These are phyloP conservation scores for Scaptodrosophila latifasciaeformis DNA, from an alignment of 2,888 invertebrate genomes.

Conservation along the genomic window DNA sequence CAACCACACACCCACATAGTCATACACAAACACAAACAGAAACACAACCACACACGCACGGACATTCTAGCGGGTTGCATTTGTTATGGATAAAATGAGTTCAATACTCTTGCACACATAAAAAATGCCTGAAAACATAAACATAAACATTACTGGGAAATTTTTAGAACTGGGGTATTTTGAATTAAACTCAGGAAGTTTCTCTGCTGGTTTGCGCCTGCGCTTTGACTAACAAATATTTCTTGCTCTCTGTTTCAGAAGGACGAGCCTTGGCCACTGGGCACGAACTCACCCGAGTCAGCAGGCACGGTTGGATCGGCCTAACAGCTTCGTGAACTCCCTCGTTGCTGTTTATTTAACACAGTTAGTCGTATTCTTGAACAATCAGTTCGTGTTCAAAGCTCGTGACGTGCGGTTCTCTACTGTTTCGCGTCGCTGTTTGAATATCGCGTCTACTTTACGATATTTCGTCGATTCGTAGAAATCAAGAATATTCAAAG, in stretches of 20 bases:
- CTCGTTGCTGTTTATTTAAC: slow-evolving; percentile 58
- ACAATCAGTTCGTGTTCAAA: slow-evolving; percentile 58
- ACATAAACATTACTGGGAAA: slow-evolving; percentile 64
- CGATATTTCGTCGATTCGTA: no score
- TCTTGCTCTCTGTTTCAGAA: slow-evolving; percentile 16
- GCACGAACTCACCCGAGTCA: slow-evolving; percentile 10
- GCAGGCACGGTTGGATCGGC: slow-evolving; percentile 35
- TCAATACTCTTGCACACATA: slow-evolving; percentile 55
- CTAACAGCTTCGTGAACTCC: slow-evolving; percentile 18
- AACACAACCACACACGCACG: slow-evolving; percentile 20
- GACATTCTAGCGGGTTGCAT: slow-evolving; percentile 22
- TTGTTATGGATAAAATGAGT: slow-evolving; percentile 49
- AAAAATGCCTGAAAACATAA: no score
- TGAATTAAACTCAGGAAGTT: neutral
- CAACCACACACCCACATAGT: slow-evolving; percentile 16
- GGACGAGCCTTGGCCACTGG: no score
- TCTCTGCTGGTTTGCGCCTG: slow-evolving; percentile 30
- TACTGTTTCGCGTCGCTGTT: no score
- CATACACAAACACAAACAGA: slow-evolving; percentile 4
- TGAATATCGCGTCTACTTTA: no score
- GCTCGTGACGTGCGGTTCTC: slow-evolving; percentile 54
- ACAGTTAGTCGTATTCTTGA: slow-evolving; percentile 51
- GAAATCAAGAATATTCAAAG: no score
- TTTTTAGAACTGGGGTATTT: no score
- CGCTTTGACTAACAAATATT: slow-evolving; percentile 17